Base-by-base conservation (phyloP, 2,797 vertebrate species). In the Anolis apletophallus region DNA sequence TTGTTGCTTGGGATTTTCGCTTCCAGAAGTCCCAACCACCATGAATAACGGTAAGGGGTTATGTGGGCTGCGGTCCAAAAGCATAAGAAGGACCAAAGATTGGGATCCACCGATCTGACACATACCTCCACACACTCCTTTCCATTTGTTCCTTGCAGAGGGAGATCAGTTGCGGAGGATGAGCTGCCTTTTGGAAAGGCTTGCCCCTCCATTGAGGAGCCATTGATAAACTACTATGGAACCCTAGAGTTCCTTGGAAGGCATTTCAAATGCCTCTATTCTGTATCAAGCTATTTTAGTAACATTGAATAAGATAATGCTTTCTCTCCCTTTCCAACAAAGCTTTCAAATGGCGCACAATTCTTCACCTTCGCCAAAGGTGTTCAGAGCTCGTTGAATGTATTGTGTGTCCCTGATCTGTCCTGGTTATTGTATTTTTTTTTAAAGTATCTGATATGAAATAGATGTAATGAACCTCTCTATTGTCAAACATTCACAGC, bases 321-420 rank as follows among this genome's bases (percentile, higher is more conserved):
- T 34, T 14, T 40, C 10, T 57, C 5, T 36, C 57, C 34, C 32
- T 50, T 29, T 74, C 52, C 52, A 73, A 61, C 54, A n/a, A 32
- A 34, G 54, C n/a, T 50, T 87, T 83, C 80, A 36, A 69, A 32
- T 55, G 34, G 40, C 75, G 34, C 67, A 59, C 67, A 55, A 54
- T 68, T 74, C 69, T 52, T 73, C n/a, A 34, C 69, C 34, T 7
- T n/a, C 75, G 79, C 46, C 57, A 86, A 81, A 75, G 71, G 79
- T 64, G 40, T 74, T 64, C 46, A 11, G 40, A 80, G 57, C 55
- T 14, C 12, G 69, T 12, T 54, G 61, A 55, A 29, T 12, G 55
- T n/a, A 69, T 79, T 54, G 75, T 64, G 23, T 61, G 11, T 46
- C 61, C 79, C 26, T 26, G 55, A 52, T 50, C 74, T 71, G 52